Percentiles rank a stretch among this genome's conserved stretches.
These are phyloP conservation scores for Dreissena polymorpha DNA, from an alignment of 1,140 invertebrate species.

Conservation along the genomic window DNA sequence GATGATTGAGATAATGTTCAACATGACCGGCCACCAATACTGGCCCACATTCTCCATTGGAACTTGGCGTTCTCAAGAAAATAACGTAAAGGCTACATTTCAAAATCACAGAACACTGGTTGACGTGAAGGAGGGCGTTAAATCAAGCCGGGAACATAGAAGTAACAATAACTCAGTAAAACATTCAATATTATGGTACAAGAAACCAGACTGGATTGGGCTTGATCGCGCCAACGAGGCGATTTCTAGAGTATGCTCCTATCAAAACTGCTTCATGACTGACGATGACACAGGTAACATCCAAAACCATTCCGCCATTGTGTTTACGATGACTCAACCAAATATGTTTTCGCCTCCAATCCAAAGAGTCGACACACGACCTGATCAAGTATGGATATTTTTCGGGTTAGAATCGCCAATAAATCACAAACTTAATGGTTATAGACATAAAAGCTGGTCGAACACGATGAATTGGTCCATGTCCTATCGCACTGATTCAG, in stretches of 20 bases:
- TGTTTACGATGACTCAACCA: slow-evolving; percentile 1
- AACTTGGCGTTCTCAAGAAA: not conserved
- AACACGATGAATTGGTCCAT: slow-evolving; percentile 49
- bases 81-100: not conserved
- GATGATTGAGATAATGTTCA: not conserved
- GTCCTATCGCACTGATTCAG: slow-evolving; percentile 27
- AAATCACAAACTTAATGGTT: not conserved
- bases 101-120: not conserved
- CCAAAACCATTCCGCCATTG: slow-evolving; percentile 5
- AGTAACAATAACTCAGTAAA: not conserved
- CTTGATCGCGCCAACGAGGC: not conserved
- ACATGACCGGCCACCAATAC: not conserved
- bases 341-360: slow-evolving; percentile 3
- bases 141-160: not conserved
- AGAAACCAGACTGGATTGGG: slow-evolving; percentile 30
- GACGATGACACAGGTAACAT: not conserved
- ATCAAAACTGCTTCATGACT: slow-evolving; percentile 30
- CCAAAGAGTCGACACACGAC: not conserved
- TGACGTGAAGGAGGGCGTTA: not conserved
- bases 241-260: not conserved
- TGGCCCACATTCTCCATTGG: no score
- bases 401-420: slow-evolving; percentile 17
- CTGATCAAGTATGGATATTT: slow-evolving; percentile 39
- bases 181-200: slow-evolving; percentile 35
- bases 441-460: slow-evolving; percentile 7